phyloP scores from a whole-genome alignment of 1,140 invertebrate species.

The Drosophila parvula region DNA sequence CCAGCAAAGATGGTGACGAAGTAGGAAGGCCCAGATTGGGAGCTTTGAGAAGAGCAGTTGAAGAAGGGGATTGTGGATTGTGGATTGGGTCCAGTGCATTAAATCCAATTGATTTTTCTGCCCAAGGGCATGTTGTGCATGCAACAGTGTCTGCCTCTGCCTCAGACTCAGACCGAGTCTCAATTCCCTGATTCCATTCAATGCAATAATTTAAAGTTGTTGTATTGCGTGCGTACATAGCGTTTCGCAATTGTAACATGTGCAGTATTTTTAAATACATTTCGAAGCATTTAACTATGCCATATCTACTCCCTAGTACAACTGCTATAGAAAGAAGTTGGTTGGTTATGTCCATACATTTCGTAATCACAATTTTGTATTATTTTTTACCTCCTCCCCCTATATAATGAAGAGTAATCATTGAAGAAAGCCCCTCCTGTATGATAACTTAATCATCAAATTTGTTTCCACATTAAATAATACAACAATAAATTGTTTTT shows the following conservation, averaged over 20 bases:
- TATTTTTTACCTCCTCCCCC: too few species aligned
- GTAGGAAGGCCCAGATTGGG: constrained; percentile 5
- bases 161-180: not conserved
- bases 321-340: not conserved
- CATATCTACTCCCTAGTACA: not conserved
- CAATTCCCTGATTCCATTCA: constrained; percentile 9
- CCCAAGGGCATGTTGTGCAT: constrained; percentile 65
- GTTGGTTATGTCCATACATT: too few species aligned
- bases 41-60: constrained; percentile 12
- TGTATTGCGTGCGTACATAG: not conserved
- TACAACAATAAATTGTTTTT: too few species aligned
- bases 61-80: constrained; percentile 13
- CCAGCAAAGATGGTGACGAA: constrained; percentile 17
- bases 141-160: constrained; percentile 37
- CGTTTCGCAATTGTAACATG: not conserved
- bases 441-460: too few species aligned
- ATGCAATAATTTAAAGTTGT: constrained; percentile 11
- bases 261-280: not conserved
- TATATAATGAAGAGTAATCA: too few species aligned
- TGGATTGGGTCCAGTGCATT: constrained; percentile 63
- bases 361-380: too few species aligned
- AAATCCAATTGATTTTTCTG: constrained; percentile 76
- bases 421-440: too few species aligned
- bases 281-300: not conserved
- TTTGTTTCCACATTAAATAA: too few species aligned